Evolutionary conservation across 2,797 vertebrate genomes (phyloP).

Genomic region (Orientallactaga sibirica): DNA sequence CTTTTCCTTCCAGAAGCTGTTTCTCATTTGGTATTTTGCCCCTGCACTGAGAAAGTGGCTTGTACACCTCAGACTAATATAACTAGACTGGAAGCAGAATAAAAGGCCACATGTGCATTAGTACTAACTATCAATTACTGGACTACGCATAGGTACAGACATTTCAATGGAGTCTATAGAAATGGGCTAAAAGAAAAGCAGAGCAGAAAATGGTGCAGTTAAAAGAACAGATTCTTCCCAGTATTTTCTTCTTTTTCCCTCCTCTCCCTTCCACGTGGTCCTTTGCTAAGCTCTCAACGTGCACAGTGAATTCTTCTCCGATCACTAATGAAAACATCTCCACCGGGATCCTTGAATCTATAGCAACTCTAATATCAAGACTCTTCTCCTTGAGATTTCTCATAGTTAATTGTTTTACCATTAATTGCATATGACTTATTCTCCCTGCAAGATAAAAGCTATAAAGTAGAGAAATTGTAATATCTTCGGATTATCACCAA

Average conservation of each 20-base stretch:
- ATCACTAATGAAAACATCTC: background rate
- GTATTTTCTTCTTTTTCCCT: background rate
- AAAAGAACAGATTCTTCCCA: background rate
- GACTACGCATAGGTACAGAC: background rate
- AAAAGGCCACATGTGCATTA: background rate
- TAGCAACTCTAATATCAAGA: background rate
- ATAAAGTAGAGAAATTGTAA: background rate
- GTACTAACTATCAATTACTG: background rate
- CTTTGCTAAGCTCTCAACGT: conserved; percentile 1
- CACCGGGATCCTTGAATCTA: background rate
- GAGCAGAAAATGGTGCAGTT: background rate
- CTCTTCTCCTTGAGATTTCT: background rate
- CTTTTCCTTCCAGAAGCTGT: too few relatives aligned
- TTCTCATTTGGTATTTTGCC: too few relatives aligned
- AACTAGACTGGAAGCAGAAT: conserved; percentile 1
- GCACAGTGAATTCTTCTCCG: conserved; percentile 1
- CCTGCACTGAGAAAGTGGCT: too few relatives aligned
- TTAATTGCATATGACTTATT: background rate
- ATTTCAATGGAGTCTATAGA: background rate
- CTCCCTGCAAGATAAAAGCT: background rate
- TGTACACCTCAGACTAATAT: background rate
- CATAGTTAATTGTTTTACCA: background rate
- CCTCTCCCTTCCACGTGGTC: background rate
- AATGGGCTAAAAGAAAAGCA: background rate
- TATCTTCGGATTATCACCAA: background rate